Conservation (phyloP, 1,140 invertebrate species). For the Ceratoteleas bidentatus region DNA sequence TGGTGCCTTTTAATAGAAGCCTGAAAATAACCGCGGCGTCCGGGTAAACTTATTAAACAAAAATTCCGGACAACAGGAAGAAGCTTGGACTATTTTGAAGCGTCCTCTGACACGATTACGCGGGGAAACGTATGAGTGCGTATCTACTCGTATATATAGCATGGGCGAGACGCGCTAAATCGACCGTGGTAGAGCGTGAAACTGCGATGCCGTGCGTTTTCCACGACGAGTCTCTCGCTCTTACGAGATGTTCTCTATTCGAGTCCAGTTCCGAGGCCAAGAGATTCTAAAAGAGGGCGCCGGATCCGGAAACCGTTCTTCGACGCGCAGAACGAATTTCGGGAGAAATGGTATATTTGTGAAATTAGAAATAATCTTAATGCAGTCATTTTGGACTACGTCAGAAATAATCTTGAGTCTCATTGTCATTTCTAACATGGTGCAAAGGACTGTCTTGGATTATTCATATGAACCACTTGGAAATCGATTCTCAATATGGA, state of each 20-base stretch:
- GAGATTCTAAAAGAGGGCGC: constrained; percentile 38
- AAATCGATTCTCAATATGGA: too few relatives aligned
- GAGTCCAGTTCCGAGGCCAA: not conserved
- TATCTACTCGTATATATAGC: constrained; percentile 71
- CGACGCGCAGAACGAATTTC: constrained; percentile 1
- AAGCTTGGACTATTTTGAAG: constrained; percentile 66
- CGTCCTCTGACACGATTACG: constrained; percentile 72
- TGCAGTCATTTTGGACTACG: not conserved
- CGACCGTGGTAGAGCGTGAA: constrained; percentile 45
- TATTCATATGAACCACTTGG: too few relatives aligned
- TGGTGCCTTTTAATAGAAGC: not conserved
- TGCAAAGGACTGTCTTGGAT: too few relatives aligned
- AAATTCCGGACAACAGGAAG: constrained; percentile 27
- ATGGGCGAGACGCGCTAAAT: constrained; percentile 70
- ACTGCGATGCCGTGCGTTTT: constrained; percentile 27
- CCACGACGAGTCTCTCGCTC: constrained; percentile 13
- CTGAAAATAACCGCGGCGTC: constrained; percentile 6
- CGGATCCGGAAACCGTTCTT: constrained; percentile 69
- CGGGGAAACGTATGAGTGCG: constrained; percentile 13
- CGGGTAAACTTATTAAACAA: constrained; percentile 21
- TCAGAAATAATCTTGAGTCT: too few relatives aligned
- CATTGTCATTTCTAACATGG: too few relatives aligned
- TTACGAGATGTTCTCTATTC: not conserved
- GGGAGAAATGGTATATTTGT: too few relatives aligned
- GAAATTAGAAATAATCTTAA: not conserved